phyloP scores from a whole-genome alignment of 2,113 vertebrate genomes.

The Amphiprion percula region DNA sequence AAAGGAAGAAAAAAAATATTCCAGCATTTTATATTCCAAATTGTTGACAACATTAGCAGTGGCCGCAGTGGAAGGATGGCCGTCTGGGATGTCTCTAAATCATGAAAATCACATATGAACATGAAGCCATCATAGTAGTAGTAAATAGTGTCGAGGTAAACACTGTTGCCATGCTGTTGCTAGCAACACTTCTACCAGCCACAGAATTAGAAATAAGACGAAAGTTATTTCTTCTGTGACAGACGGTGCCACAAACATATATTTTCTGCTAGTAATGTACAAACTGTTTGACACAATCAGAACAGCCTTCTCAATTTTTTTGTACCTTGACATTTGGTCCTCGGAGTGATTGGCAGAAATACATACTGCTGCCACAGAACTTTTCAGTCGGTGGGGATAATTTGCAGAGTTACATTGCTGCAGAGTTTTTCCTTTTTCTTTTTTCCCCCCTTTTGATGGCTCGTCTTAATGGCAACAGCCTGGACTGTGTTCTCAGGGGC shows the following conservation, averaged over 20 bases:
- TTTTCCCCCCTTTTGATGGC: conserved; percentile 63
- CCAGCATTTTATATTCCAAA: background rate
- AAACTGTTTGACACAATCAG: conserved; percentile 69
- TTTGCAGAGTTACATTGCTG: conserved; percentile 50
- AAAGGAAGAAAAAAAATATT: too few relatives aligned
- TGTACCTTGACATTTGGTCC: conserved; percentile 58
- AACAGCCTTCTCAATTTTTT: conserved; percentile 44
- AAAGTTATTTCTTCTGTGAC: conserved; percentile 35
- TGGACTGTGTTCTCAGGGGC: conserved; percentile 61
- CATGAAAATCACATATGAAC: background rate
- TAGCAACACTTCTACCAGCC: conserved; percentile 3
- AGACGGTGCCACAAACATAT: conserved; percentile 36
- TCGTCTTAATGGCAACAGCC: conserved; percentile 71
- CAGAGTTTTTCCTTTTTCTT: conserved; percentile 1
- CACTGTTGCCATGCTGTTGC: conserved; percentile 1
- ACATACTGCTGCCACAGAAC: conserved; percentile 63
- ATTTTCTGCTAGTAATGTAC: conserved; percentile 58
- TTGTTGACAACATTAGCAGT: background rate
- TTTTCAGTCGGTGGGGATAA: conserved; percentile 47
- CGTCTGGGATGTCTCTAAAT: background rate
- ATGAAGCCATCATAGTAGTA: conserved; percentile 1
- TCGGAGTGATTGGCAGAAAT: conserved; percentile 63
- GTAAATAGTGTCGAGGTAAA: background rate
- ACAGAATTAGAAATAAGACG: conserved; percentile 7
- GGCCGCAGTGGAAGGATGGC: background rate